Conservation (phyloP, 2,797 vertebrate species). For the Echiichthys vipera region DNA sequence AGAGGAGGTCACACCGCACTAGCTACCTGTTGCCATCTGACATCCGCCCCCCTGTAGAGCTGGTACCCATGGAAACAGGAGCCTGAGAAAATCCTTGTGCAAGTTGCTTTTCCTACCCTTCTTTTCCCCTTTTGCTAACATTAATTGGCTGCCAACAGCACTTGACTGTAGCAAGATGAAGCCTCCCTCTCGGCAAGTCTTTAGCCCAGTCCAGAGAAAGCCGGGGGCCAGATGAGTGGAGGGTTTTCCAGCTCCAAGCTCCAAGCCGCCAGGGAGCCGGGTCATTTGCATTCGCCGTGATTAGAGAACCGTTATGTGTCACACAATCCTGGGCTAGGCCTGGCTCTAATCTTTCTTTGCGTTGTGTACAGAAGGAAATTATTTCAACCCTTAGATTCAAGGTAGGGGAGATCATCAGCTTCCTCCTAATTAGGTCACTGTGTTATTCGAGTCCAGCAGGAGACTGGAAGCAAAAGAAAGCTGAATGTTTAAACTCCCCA, state of each 20-base stretch:
- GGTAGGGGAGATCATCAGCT: conserved; percentile 39
- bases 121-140: conserved; percentile 58
- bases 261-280: conserved; percentile 66
- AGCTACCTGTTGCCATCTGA: conserved; percentile 62
- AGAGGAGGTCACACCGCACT: conserved; percentile 30
- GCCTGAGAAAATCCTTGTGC: conserved; percentile 70
- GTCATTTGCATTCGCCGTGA: conserved; percentile 68
- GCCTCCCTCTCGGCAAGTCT: conserved; percentile 62
- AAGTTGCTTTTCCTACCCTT: conserved; percentile 67
- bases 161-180: conserved; percentile 82
- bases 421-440: conserved; percentile 70
- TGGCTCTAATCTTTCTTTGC: conserved; percentile 9
- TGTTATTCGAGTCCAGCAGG: conserved; percentile 68
- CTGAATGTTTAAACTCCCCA: conserved; percentile 53
- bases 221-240: conserved; percentile 63
- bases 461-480: conserved; percentile 52
- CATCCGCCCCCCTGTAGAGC: conserved; percentile 45
- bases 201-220: conserved; percentile 65
- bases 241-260: conserved; percentile 61
- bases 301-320: conserved; percentile 72
- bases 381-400: conserved; percentile 58
- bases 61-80: conserved; percentile 72
- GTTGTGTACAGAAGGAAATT: conserved; percentile 37
- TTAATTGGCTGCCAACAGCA: conserved; percentile 81
- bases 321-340: conserved; percentile 56